Base-by-base conservation (phyloP, 2,888 invertebrate genomes). In the Eurois occulta region DNA sequence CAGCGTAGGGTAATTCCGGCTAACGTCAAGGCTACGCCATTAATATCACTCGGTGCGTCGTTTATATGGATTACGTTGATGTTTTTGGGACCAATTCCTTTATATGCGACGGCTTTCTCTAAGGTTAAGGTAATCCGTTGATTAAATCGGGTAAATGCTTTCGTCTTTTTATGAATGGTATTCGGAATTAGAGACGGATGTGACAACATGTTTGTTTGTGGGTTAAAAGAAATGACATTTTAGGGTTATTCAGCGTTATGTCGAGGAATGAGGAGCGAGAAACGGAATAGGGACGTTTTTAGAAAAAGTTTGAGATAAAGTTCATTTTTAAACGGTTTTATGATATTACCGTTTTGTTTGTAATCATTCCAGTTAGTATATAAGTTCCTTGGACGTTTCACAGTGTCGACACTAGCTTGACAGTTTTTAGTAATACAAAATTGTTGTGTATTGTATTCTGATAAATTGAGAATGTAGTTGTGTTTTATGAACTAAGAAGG, bases 31-130 rank as follows among this genome's bases (percentile, higher is more conserved):
- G 83, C 82, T 81, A 46, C 35, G 72, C 91, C 92, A 94, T 94
- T 94, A 93, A 94, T 94, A 94, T 92, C 91, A 91, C 91, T 92
- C 89, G 78, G 80, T 83, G 75, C 78, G 81, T 86, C 91, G 90
- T 94, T 93, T 92, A 90, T 94, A 92, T 91, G 93, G 93, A 93
- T 94, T 94, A 94, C 89, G 82, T 81, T 85, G 88, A 90, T 90
- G 91, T 92, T 91, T 91, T 91, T 85, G 87, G 90, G 89, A 85
- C 88, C 87, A 89, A 89, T 91, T 90, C 87, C 89, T 91, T 89
- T 88, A 86, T 86, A 89, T 91, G 90, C 85, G 88, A 89, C 82
- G 80, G 81, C 85, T 86, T 86, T 81, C 69, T 77, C 64, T 78
- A 77, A 86, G 86, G 90, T 89, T 88, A 83, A 87, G 84, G 87